Evolutionary conservation across 2,888 invertebrate genomes (phyloP).

Genomic region (Cataglyphis altisquamis): DNA sequence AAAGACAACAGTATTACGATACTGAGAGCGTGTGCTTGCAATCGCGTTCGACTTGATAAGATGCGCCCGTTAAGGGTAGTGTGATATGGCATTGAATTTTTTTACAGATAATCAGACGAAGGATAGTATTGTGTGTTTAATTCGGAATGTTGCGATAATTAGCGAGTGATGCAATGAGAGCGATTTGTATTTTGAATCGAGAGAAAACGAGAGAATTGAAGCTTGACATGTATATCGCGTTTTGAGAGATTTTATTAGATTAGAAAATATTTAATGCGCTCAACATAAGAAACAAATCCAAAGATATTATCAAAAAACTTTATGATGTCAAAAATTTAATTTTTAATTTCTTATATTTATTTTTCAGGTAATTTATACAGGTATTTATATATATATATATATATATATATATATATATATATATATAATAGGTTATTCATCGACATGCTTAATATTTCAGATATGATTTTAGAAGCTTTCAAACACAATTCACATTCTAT

Average conservation of each 20-base stretch:
- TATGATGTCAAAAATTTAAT: not conserved
- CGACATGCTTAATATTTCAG: not conserved
- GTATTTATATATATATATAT: not conserved
- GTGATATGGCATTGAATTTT: conserved; percentile 16
- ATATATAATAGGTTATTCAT: not conserved
- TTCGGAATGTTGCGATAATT: conserved; percentile 32
- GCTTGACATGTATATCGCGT: not conserved
- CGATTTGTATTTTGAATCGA: conserved; percentile 22
- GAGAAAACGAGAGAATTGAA: not conserved
- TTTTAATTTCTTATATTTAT: not conserved
- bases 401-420: no score
- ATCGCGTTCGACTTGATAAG: conserved; percentile 19
- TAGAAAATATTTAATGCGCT: not conserved
- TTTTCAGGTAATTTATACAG: not conserved
- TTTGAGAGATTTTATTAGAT: not conserved
- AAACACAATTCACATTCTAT: not conserved
- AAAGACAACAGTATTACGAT: conserved; percentile 42
- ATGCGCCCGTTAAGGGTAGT: not conserved
- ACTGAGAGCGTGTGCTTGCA: conserved; percentile 39
- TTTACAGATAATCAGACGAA: conserved; percentile 32
- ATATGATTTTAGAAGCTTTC: not conserved
- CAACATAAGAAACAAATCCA: not conserved
- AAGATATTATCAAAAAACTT: not conserved
- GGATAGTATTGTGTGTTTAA: conserved; percentile 6
- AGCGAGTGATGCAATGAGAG: conserved; percentile 11